Conservation (phyloP, 1,140 invertebrate genomes). For the Drosophila arawakana region DNA sequence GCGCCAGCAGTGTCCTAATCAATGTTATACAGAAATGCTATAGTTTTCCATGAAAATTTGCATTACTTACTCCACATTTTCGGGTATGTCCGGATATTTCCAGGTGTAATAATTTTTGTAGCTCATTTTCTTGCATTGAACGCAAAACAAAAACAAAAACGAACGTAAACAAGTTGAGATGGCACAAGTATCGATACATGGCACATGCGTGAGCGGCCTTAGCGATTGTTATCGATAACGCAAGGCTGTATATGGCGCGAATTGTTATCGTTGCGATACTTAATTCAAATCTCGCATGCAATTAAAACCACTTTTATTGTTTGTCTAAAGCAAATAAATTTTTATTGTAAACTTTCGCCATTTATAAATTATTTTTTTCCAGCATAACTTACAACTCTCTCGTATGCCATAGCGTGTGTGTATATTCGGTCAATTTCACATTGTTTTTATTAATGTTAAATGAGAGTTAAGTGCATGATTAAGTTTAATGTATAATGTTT, state of each 20-base stretch:
- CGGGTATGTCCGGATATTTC: conserved; percentile 69
- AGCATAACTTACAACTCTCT: conserved; percentile 57
- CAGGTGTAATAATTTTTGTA: conserved; percentile 61
- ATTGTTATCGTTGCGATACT: conserved; percentile 8
- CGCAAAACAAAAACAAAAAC: conserved; percentile 11
- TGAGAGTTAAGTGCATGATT: conserved; percentile 50
- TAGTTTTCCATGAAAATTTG: too few relatives aligned
- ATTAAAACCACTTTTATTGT: conserved; percentile 34
- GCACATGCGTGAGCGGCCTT: background rate
- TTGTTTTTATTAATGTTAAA: conserved; percentile 30
- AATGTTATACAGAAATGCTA: background rate
- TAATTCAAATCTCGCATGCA: background rate
- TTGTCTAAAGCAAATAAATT: conserved; percentile 72
- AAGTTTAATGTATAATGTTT: conserved; percentile 43
- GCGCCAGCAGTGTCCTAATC: conserved; percentile 34
- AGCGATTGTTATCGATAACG: conserved; percentile 11
- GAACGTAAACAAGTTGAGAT: conserved; percentile 45
- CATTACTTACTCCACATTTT: conserved; percentile 58
- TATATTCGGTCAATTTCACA: conserved; percentile 41
- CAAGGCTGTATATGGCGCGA: background rate
- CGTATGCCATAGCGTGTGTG: conserved; percentile 45
- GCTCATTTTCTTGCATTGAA: conserved; percentile 33
- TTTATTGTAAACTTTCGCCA: conserved; percentile 73
- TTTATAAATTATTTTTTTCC: conserved; percentile 62
- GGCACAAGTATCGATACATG: conserved; percentile 20